A percentile compares a stretch with the other conserved stretches of the same genome.
These are phyloP conservation scores for Hoplostethus mediterraneus DNA, from an alignment of 2,797 vertebrate genomes.

Conservation along the genomic window DNA sequence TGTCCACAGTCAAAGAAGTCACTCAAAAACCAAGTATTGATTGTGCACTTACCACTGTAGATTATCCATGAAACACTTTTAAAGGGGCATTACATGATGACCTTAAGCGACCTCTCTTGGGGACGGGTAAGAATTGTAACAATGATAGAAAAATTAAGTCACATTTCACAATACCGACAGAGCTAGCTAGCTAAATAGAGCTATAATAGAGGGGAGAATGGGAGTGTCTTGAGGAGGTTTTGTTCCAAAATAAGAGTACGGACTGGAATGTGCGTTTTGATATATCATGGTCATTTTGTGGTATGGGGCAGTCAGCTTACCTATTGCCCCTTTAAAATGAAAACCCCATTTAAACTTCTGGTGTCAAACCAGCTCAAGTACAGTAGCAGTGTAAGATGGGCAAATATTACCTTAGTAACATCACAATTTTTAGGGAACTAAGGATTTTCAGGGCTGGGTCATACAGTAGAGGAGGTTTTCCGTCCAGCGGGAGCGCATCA, in stretches of 20 bases:
- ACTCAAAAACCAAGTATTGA: too few relatives aligned
- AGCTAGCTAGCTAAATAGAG: too few relatives aligned
- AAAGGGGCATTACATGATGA: too few relatives aligned
- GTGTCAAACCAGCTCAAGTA: slow-evolving; percentile 42
- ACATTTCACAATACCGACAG: too few relatives aligned
- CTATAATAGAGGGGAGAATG: too few relatives aligned
- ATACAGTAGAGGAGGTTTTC: slow-evolving; percentile 8
- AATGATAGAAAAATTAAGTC: too few relatives aligned
- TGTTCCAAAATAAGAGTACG: background rate
- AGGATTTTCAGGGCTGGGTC: slow-evolving; percentile 37
- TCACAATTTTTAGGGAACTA: slow-evolving; percentile 33
- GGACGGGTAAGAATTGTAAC: too few relatives aligned
- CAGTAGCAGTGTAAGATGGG: slow-evolving; percentile 33
- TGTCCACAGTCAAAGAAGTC: background rate
- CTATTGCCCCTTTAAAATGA: slow-evolving; percentile 57
- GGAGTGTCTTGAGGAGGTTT: too few relatives aligned
- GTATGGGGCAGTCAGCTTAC: slow-evolving; percentile 27
- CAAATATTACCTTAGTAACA: slow-evolving; percentile 42
- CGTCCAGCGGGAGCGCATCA: slow-evolving; percentile 31
- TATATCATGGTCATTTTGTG: slow-evolving; percentile 22
- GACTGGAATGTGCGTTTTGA: background rate
- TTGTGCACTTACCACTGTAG: too few relatives aligned
- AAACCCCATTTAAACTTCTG: slow-evolving; percentile 60
- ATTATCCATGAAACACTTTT: too few relatives aligned
- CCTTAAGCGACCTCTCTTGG: too few relatives aligned